Base-by-base conservation (phyloP, 1,140 invertebrate genomes). In the Trachymyrmex cornetzi region DNA sequence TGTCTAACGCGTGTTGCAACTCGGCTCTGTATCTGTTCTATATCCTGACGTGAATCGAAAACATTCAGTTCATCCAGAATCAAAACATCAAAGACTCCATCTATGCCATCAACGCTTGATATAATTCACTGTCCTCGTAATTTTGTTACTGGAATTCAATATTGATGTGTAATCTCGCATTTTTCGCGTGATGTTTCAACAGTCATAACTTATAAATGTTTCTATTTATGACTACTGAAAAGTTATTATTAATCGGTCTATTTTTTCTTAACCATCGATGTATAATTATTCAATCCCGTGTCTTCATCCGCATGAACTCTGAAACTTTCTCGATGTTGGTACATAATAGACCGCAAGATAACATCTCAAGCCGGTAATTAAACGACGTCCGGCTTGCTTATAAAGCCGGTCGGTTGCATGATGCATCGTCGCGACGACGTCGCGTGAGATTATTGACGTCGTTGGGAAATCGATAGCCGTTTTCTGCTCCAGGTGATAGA, bases 341-440 rank as follows among this genome's bases (percentile, higher is more conserved):
- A 30, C 71, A 85, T 87, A 89, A 82, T 89, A 59, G 82, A 71
- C 24, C 71, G 67, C 57, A 53, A 53, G 88, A 77, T 89, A 75
- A 22, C 63, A 74, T 81, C 87, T 89, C 87, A 67, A 22, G 55
- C 27, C 87, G 82, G 85, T 89, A 89, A 89, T 89, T 89, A 89
- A 89, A 89, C 88, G 88, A 86, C 69, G 87, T 63, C 63, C 71
- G 77, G 69, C 30, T 89, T 75, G 88, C 69, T 89, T 89, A 89
- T 89, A 87, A 86, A 81, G 55, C 82, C 74, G 82, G 27, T 75
- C 63, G 80, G 27, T 27, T 61, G 14, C 50, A 79, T 82, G 88
- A 89, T 89, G 84, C 84, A 89, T 89, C 88, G 88, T 34, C 55
- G 80, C 77, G 44, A 34, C 71, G 48, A 63, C n/a, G 74, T 77